A percentile compares a stretch with the other conserved stretches of the same genome.
Evolutionary conservation across 2,888 invertebrate species (phyloP).

Genomic region (Lasioglossum lativentre): DNA sequence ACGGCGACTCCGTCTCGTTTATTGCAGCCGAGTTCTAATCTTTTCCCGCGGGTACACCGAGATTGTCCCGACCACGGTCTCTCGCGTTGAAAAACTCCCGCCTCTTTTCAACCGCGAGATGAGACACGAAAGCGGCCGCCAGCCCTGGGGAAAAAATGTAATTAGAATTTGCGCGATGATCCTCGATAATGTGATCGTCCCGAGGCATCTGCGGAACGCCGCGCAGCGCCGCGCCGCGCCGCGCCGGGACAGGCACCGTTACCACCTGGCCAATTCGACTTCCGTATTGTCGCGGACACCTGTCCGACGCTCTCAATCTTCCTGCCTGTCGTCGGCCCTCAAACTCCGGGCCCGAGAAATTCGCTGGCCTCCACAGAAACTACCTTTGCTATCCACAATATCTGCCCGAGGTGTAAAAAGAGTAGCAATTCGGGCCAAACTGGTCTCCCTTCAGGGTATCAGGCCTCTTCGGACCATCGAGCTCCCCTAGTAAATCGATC

Average conservation of each 20-base stretch:
- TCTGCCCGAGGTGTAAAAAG: neutral
- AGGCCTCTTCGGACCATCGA: neutral
- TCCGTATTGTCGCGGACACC: constrained; percentile 12
- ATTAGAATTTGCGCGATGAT: constrained; percentile 37
- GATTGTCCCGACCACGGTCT: constrained; percentile 61
- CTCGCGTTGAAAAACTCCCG: constrained; percentile 31
- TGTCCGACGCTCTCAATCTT: constrained; percentile 11
- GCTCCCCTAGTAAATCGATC: neutral
- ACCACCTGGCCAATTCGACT: neutral
- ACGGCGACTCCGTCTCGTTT: constrained; percentile 56
- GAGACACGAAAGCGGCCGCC: constrained; percentile 47
- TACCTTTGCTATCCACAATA: neutral
- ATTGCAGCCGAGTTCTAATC: constrained; percentile 68
- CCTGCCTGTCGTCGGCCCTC: neutral
- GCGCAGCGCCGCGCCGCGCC: neutral
- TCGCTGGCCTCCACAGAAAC: neutral
- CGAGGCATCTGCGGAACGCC: neutral
- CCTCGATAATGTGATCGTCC: constrained; percentile 19
- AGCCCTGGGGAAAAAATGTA: constrained; percentile 33
- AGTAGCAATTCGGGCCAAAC: neutral
- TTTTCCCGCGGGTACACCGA: constrained; percentile 59
- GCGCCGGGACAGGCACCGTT: neutral
- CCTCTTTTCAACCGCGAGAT: constrained; percentile 39
- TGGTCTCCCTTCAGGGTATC: neutral
- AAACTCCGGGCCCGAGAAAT: neutral